Conservation (phyloP, 2,113 vertebrate genomes). For the Sinocyclocheilus maitianheensis region DNA sequence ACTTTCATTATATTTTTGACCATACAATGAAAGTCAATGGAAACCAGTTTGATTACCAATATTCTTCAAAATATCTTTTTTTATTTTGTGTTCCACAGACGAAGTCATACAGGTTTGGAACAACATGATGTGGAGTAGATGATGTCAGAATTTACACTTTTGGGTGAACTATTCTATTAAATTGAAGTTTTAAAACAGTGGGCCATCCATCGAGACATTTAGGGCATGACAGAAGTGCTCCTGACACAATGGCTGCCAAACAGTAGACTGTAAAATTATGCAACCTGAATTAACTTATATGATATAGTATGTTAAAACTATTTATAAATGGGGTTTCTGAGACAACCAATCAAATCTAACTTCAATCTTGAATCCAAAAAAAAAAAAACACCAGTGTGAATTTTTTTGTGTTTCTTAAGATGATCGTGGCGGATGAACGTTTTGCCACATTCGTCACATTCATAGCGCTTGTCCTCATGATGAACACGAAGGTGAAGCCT, state of each 20-base stretch:
- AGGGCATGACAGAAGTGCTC: neutral
- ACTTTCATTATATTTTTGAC: neutral
- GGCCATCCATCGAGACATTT: neutral
- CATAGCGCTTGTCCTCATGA: slow-evolving; percentile 95
- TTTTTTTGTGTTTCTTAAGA: slow-evolving; percentile 97
- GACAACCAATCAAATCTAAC: too few relatives aligned
- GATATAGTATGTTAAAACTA: neutral
- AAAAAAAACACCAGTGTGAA: slow-evolving; percentile 86
- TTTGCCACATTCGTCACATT: slow-evolving; percentile 97
- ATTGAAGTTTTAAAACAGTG: neutral
- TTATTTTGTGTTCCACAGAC: neutral
- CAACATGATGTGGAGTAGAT: neutral
- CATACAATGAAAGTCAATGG: too few relatives aligned
- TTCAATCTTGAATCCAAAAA: too few relatives aligned
- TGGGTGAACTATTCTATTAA: neutral
- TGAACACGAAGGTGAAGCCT: slow-evolving; percentile 95
- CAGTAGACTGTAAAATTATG: neutral
- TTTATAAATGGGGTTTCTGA: too few relatives aligned
- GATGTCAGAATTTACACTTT: neutral
- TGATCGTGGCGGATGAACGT: slow-evolving; percentile 98
- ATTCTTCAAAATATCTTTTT: neutral
- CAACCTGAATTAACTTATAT: neutral
- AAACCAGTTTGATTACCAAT: neutral
- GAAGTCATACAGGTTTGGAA: neutral
- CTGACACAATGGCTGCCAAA: neutral